Evolutionary conservation across 2,888 invertebrate species (phyloP), one percentile per base, ranked within the genome.

Genomic region (Slavum lentiscoides): DNA sequence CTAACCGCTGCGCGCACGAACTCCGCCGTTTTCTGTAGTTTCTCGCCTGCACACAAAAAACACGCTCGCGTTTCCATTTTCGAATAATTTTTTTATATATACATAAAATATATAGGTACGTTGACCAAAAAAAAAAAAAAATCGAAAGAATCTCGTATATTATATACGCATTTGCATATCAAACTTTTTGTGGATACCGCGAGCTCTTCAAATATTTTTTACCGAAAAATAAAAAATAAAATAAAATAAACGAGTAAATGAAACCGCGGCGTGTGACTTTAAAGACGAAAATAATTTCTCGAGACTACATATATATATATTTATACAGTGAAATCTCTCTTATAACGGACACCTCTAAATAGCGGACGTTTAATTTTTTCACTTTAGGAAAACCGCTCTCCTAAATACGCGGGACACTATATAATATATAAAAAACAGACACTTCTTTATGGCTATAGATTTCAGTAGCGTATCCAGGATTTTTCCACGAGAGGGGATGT

Each of bases 231-330:
- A 49, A 6, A 11, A 11, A 15, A 43, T 55, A 19, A 0, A 2
- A 17, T 58, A 66, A 64, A 62, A 66, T 6, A 67, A 74, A 58
- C 0, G 75, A 67, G 67, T 67, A 67, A 75, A 74, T 68, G 76
- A 76, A 68, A 59, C n/a, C 59, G 49, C 39, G 76, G 53, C 49
- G 61, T 53, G 58, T 13, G 76, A 75, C 58, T 75, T n/a, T n/a
- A n/a, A n/a, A n/a, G n/a, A n/a, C n/a, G n/a, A n/a, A n/a, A n/a
- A n/a, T n/a, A n/a, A n/a, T n/a, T n/a, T n/a, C n/a, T n/a, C n/a
- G n/a, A n/a, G n/a, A n/a, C n/a, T n/a, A n/a, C n/a, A n/a, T n/a
- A n/a, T 53, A 43, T 66, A 43, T 39, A 43, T 37, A 74, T 66
- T 23, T 55, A 21, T 9, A 37, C 53, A n/a, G n/a, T n/a, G n/a